Percentiles rank a stretch among this genome's conserved stretches.
Conservation (phyloP, 2,888 invertebrate genomes). For the Harpagoxenus sublaevis region DNA sequence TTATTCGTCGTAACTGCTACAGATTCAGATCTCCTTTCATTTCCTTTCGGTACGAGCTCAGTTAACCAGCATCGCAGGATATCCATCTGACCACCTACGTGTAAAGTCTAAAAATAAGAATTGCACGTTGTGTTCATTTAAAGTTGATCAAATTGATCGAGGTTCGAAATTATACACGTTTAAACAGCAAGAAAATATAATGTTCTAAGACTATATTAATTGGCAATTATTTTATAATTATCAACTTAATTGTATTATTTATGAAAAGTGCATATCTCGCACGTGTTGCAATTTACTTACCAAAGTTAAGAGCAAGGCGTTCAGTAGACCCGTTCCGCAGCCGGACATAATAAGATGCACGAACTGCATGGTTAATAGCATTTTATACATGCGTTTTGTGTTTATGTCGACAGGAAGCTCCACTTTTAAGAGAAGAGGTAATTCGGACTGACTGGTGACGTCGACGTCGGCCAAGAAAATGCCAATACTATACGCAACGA, state of each 20-base stretch:
- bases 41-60: not conserved
- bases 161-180: not conserved
- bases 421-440: slow-evolving; percentile 53
- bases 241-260: not conserved
- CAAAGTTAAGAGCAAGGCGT: slow-evolving; percentile 36
- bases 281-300: slow-evolving; percentile 20
- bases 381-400: slow-evolving; percentile 41
- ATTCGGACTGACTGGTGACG: slow-evolving; percentile 19
- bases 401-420: slow-evolving; percentile 58
- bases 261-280: not conserved
- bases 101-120: slow-evolving; percentile 40
- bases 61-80: slow-evolving; percentile 34
- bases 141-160: not conserved
- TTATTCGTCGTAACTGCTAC: not conserved
- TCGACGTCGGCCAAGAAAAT: slow-evolving; percentile 32
- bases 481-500: slow-evolving; percentile 38
- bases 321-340: slow-evolving; percentile 37
- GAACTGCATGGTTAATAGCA: slow-evolving; percentile 21
- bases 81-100: slow-evolving; percentile 54
- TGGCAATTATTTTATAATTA: not conserved
- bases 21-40: not conserved
- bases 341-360: slow-evolving; percentile 39
- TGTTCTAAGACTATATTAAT: not conserved
- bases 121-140: not conserved
- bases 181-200: not conserved